A percentile compares a stretch with the other conserved stretches of the same genome.
Conservation (phyloP, 2,888 invertebrate species). For the Noctua janthina region DNA sequence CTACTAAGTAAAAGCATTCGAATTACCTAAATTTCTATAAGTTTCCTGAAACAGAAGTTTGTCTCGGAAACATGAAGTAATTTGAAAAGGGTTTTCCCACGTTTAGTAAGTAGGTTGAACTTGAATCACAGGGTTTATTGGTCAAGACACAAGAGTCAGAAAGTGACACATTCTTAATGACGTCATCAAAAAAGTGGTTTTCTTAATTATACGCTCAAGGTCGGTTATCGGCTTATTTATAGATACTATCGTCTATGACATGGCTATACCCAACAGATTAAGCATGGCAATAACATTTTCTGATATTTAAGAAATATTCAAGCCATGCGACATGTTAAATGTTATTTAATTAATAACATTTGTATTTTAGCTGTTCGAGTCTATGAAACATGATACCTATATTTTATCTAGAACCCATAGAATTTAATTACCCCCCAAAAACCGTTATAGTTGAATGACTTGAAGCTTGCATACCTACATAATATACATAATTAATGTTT, state of each 20-base stretch:
- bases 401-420: background rate
- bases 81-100: conserved; percentile 36
- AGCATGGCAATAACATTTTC: background rate
- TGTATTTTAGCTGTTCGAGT: background rate
- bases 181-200: conserved; percentile 21
- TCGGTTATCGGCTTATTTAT: background rate
- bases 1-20: no score
- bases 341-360: background rate
- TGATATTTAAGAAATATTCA: background rate
- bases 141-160: background rate
- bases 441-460: conserved; percentile 27
- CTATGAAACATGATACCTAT: background rate
- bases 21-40: background rate
- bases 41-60: conserved; percentile 9
- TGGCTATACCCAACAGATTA: background rate
- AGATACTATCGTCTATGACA: background rate
- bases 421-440: conserved; percentile 8
- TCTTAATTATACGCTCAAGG: background rate
- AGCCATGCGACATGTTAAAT: background rate
- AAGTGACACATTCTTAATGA: conserved; percentile 31
- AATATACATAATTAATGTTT: background rate
- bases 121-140: conserved; percentile 4
- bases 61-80: conserved; percentile 17
- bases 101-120: background rate
- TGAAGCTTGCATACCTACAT: background rate